Percentiles rank a stretch among this genome's conserved stretches.
Conservation (phyloP, 2,113 vertebrate species). For the Perca fluviatilis region DNA sequence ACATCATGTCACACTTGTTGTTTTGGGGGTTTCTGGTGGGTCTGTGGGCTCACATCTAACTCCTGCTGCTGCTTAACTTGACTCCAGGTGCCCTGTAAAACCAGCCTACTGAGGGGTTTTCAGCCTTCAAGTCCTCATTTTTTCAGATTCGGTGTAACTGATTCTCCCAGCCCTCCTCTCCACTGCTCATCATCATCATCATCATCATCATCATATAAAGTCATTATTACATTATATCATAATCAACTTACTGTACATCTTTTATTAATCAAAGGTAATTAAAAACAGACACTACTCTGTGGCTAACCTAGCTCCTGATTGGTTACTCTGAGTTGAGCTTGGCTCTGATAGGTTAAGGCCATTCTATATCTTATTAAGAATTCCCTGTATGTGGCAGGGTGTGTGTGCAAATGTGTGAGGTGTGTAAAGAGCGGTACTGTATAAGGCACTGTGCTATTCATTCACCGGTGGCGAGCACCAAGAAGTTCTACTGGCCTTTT, state of each 20-base stretch:
- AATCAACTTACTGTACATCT: constrained; percentile 74
- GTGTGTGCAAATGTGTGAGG: constrained; percentile 59
- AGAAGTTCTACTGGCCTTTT: constrained; percentile 78
- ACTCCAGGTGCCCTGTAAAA: not conserved
- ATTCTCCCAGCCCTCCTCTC: constrained; percentile 23
- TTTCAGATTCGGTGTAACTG: constrained; percentile 7
- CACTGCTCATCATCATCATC: not conserved
- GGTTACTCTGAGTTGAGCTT: constrained; percentile 76
- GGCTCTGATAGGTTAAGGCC: constrained; percentile 77
- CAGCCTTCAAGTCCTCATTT: constrained; percentile 5
- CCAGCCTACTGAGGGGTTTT: not conserved
- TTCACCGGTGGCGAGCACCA: constrained; percentile 47
- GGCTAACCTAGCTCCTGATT: constrained; percentile 75
- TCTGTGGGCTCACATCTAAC: not conserved
- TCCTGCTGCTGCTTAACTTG: constrained; percentile 6
- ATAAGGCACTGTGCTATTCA: constrained; percentile 76
- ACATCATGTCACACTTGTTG: not conserved
- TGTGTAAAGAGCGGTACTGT: constrained; percentile 67
- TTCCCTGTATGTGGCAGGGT: constrained; percentile 25
- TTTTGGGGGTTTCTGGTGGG: not conserved
- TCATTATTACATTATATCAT: constrained; percentile 67
- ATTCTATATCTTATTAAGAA: constrained; percentile 50
- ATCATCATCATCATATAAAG: constrained; percentile 33
- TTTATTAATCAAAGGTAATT: constrained; percentile 77
- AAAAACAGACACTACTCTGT: constrained; percentile 71